Conservation (phyloP, 2,113 vertebrate species). For the Oophaga pumilio region DNA sequence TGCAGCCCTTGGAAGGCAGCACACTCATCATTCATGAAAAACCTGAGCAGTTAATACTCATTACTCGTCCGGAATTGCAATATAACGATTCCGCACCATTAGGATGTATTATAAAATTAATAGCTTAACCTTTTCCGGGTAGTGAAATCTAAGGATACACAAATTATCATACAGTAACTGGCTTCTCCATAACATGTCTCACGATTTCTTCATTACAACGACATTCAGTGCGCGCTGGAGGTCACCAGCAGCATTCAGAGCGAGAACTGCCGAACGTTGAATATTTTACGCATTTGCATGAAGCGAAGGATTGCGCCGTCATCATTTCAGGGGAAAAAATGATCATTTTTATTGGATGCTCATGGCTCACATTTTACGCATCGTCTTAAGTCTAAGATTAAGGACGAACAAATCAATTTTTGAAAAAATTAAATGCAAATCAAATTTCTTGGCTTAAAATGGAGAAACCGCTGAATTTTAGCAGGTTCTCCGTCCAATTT, state of each 20-base stretch:
- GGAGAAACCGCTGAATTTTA: too few species aligned
- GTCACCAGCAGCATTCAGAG: background rate
- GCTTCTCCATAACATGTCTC: background rate
- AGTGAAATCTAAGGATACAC: slow-evolving; percentile 23
- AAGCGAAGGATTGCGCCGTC: background rate
- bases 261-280: background rate
- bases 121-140: slow-evolving; percentile 45
- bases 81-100: slow-evolving; percentile 35
- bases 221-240: background rate
- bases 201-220: background rate
- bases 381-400: background rate
- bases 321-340: background rate
- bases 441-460: too few species aligned
- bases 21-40: slow-evolving; percentile 28
- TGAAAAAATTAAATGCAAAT: too few species aligned
- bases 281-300: slow-evolving; percentile 5
- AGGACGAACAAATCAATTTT: too few species aligned
- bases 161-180: slow-evolving; percentile 28
- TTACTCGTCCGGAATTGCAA: slow-evolving; percentile 32
- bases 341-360: background rate
- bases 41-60: slow-evolving; percentile 42
- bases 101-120: slow-evolving; percentile 43
- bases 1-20: slow-evolving; percentile 12
- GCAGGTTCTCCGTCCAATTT: too few species aligned
- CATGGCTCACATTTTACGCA: background rate